These are phyloP conservation scores for Machimus rusticus DNA, from an alignment of 2,888 invertebrate genomes.

Conservation along the genomic window DNA sequence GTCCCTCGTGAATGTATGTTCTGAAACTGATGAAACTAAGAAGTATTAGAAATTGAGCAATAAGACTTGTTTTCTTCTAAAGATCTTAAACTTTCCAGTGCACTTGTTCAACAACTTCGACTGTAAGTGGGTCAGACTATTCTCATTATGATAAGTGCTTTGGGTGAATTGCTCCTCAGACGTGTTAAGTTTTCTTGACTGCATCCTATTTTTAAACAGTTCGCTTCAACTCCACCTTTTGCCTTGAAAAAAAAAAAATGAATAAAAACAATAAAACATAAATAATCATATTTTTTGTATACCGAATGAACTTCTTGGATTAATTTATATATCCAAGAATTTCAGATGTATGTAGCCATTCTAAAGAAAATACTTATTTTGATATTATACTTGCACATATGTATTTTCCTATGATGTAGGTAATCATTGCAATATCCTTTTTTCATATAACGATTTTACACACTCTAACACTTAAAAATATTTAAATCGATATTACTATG, in stretches of 20 bases:
- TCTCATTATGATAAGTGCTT: neutral
- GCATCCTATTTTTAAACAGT: neutral
- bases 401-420: too few relatives aligned
- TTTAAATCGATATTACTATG: too few relatives aligned
- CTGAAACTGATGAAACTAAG: neutral
- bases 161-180: neutral
- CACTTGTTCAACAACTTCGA: neutral
- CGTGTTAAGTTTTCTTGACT: neutral
- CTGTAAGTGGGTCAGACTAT: neutral
- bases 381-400: too few relatives aligned
- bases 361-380: too few relatives aligned
- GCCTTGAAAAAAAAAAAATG: neutral
- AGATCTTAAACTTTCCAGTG: neutral
- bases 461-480: too few relatives aligned
- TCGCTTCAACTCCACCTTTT: neutral
- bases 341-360: neutral
- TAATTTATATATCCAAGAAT: neutral
- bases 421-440: too few relatives aligned
- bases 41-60: neutral
- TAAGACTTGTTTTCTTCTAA: neutral
- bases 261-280: neutral
- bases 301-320: neutral
- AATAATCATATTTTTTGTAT: neutral
- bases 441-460: too few relatives aligned
- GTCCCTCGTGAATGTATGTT: neutral